Conservation (phyloP, 2,113 vertebrate genomes). For the Desmodus rotundus region DNA sequence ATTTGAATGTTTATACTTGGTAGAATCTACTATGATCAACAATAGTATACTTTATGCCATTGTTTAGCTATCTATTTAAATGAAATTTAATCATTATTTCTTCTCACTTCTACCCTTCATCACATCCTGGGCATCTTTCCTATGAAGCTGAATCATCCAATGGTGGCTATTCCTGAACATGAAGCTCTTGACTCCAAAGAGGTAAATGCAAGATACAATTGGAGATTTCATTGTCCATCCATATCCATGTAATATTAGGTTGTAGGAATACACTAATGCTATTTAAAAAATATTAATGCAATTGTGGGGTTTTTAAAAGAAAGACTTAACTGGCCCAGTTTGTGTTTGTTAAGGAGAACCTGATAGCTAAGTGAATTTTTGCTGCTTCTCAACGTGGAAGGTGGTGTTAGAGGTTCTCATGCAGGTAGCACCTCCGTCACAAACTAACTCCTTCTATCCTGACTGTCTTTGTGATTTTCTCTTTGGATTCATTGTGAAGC, state of each 20-base stretch:
- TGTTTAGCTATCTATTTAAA: conserved; percentile 32
- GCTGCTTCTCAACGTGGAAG: neutral
- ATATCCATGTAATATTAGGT: neutral
- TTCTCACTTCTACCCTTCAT: conserved; percentile 26
- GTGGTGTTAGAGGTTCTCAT: neutral
- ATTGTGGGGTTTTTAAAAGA: neutral
- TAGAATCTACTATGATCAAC: neutral
- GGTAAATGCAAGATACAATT: conserved; percentile 74
- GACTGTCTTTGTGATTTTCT: neutral
- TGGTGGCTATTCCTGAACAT: conserved; percentile 84
- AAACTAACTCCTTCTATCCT: neutral
- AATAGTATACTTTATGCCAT: neutral
- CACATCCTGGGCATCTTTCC: conserved; percentile 53
- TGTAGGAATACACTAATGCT: neutral
- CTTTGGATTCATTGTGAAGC: neutral
- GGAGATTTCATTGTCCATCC: neutral
- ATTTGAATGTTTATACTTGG: neutral
- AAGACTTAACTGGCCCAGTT: neutral
- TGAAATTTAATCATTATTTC: conserved; percentile 65
- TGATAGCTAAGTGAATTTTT: neutral
- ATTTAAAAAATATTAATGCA: neutral
- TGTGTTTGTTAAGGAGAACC: neutral
- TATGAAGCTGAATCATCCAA: conserved; percentile 79
- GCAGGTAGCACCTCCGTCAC: neutral
- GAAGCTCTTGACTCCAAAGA: conserved; percentile 80